These are phyloP conservation scores for Micronycteris hirsuta DNA, from an alignment of 2,113 vertebrate genomes.

Conservation along the genomic window DNA sequence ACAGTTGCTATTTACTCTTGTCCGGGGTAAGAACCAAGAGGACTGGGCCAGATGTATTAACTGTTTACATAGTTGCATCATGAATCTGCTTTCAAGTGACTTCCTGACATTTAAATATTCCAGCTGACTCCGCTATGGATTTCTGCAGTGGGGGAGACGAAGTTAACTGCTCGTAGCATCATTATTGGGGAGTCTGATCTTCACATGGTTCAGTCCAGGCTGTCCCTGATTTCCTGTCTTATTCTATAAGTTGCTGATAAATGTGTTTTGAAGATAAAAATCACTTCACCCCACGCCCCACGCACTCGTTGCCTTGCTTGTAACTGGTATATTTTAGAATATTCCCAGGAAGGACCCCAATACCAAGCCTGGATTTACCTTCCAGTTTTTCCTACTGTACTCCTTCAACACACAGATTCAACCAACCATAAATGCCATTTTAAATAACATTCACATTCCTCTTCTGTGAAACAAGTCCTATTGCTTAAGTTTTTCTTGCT, in stretches of 20 bases:
- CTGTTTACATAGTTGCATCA: slow-evolving; percentile 55
- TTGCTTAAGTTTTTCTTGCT: slow-evolving; percentile 55
- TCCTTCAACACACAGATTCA: background rate
- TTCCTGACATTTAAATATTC: slow-evolving; percentile 53
- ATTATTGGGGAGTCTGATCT: background rate
- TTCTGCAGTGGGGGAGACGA: background rate
- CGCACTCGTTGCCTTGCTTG: background rate
- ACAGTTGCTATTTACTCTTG: background rate
- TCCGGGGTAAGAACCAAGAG: background rate
- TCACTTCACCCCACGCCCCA: too few relatives aligned
- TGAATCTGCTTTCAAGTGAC: slow-evolving; percentile 55
- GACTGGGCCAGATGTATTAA: background rate
- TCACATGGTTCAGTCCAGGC: background rate
- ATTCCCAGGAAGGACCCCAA: background rate
- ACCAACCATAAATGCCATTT: slow-evolving; percentile 6
- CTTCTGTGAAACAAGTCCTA: slow-evolving; percentile 39
- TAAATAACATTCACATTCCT: slow-evolving; percentile 51
- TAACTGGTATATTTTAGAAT: background rate
- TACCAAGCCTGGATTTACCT: background rate
- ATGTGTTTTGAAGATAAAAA: background rate
- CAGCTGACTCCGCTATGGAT: slow-evolving; percentile 50
- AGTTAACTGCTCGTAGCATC: background rate
- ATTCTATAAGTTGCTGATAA: background rate
- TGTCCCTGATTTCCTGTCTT: background rate
- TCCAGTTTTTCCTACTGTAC: background rate